A percentile compares a stretch with the other conserved stretches of the same genome.
Evolutionary conservation across 2,888 invertebrate species (phyloP).

Genomic region (Crematogaster levior): DNA sequence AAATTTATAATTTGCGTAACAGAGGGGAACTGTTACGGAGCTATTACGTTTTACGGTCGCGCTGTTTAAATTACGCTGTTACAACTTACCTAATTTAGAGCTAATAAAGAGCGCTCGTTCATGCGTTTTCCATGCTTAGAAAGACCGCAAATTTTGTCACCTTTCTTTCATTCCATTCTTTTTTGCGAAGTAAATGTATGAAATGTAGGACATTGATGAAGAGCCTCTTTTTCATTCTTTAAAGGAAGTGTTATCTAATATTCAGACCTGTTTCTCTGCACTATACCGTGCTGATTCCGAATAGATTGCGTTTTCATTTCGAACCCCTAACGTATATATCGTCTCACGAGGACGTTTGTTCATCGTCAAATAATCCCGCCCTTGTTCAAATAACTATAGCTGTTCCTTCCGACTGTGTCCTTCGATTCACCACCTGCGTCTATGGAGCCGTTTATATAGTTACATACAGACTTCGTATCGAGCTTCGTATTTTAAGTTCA

Average conservation of each 20-base stretch:
- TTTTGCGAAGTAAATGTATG: neutral
- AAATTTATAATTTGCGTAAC: constrained; percentile 48
- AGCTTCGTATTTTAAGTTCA: neutral
- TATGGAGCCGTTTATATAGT: constrained; percentile 7
- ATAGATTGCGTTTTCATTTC: constrained; percentile 23
- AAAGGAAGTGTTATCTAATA: neutral
- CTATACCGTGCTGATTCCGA: neutral
- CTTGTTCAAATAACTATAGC: constrained; percentile 43
- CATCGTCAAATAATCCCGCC: constrained; percentile 39
- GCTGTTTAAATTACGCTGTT: no score
- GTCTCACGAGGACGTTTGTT: constrained; percentile 22
- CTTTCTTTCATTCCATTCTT: neutral
- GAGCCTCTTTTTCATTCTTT: neutral
- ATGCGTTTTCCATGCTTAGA: neutral
- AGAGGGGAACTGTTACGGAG: constrained; percentile 34
- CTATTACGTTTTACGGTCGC: constrained; percentile 42
- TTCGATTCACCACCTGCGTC: constrained; percentile 26
- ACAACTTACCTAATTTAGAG: constrained; percentile 58
- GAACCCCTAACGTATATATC: neutral
- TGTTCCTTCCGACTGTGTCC: constrained; percentile 37
- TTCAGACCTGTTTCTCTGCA: neutral
- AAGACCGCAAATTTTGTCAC: neutral
- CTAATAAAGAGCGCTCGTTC: constrained; percentile 29
- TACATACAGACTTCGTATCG: constrained; percentile 5
- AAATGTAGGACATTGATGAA: neutral